Percentiles rank a stretch among this genome's conserved stretches.
Conservation (phyloP, 1,140 invertebrate genomes). For the Drosophila ananassae region DNA sequence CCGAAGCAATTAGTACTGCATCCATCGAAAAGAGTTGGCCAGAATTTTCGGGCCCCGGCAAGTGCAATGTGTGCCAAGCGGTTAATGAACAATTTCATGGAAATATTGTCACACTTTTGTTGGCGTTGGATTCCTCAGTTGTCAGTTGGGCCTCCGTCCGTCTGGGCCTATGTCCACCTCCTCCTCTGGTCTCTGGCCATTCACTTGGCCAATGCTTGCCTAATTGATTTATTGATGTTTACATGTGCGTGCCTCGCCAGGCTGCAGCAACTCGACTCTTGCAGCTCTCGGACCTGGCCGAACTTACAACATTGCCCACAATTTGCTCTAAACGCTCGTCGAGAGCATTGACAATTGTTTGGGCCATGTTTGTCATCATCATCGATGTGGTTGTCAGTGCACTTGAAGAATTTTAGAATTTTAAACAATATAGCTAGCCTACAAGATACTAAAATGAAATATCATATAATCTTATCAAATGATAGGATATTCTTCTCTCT, state of each 20-base stretch:
- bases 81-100: constrained; percentile 83
- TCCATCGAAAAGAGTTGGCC: constrained; percentile 45
- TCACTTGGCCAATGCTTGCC: constrained; percentile 78
- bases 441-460: no score
- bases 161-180: constrained; percentile 8
- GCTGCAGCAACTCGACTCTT: constrained; percentile 12
- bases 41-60: constrained; percentile 58
- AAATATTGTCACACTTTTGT: constrained; percentile 83
- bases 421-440: no score
- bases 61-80: constrained; percentile 80
- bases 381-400: constrained; percentile 24
- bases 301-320: constrained; percentile 77
- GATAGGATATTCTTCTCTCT: not conserved
- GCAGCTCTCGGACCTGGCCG: constrained; percentile 26
- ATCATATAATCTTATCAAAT: no score
- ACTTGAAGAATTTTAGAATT: not conserved
- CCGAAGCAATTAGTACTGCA: constrained; percentile 65
- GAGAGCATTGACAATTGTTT: constrained; percentile 81
- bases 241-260: constrained; percentile 73
- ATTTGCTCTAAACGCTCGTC: constrained; percentile 79
- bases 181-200: constrained; percentile 32
- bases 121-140: constrained; percentile 76
- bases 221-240: constrained; percentile 83
- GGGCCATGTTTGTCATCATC: constrained; percentile 76
- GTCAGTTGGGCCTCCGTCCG: constrained; percentile 6